phyloP scores from a whole-genome alignment of 2,113 vertebrate genomes.

The Nothoprocta pentlandii region DNA sequence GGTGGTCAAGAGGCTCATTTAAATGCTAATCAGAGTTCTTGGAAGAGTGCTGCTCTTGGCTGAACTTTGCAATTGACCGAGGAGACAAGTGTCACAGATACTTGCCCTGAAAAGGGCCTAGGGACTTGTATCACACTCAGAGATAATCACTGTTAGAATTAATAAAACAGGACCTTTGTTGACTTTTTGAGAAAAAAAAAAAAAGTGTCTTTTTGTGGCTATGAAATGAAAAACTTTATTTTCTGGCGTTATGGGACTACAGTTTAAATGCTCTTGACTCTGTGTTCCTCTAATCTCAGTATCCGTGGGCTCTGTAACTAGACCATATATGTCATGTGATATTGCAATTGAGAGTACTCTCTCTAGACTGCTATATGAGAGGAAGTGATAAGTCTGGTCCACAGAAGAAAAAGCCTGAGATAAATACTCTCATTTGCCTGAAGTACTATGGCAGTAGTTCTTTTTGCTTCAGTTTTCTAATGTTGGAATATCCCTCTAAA shows the following conservation, averaged over 20 bases:
- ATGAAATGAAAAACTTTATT: background rate
- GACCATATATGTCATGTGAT: background rate
- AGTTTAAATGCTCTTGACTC: background rate
- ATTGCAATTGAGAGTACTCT: background rate
- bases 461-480: background rate
- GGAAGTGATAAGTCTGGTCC: background rate
- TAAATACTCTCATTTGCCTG: background rate
- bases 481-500: background rate
- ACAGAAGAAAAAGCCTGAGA: background rate
- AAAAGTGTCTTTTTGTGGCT: background rate
- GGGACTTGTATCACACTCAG: background rate
- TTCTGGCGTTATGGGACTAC: background rate
- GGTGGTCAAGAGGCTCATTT: background rate
- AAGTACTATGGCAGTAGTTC: background rate
- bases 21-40: background rate
- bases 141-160: background rate
- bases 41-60: background rate
- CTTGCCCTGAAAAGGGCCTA: background rate
- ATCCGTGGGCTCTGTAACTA: background rate
- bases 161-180: background rate
- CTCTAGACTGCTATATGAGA: background rate
- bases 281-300: background rate
- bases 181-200: background rate
- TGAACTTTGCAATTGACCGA: background rate
- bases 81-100: rapidly evolving